Base-by-base conservation (phyloP, 2,888 invertebrate species). In the Clistopyga incitator region DNA sequence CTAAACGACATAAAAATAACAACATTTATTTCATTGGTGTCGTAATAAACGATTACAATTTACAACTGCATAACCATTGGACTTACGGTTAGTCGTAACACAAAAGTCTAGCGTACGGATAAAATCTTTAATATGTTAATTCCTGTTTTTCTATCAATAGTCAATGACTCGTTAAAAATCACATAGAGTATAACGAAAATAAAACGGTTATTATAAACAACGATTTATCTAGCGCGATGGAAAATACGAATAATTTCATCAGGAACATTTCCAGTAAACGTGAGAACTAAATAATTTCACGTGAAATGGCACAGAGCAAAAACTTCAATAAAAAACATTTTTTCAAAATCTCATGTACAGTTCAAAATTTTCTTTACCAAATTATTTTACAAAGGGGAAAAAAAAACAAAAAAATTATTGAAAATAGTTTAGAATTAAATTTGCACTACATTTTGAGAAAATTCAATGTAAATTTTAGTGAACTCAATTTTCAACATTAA, bases 21-120 rank as follows among this genome's bases (percentile, higher is more conserved):
- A 68, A 68, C 52, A 18, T 76, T 80, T 74, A 81, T 78, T 84
- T 81, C 65, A 67, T 56, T 67, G 64, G 65, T 38, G 65, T 18
- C 45, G 47, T 71, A 20, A 13, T 52, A 54, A 77, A 77, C 34
- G 50, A 64, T 70, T 78, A 71, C 67, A 71, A 74, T 52, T 74
- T 74, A 64, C 38, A 64, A 65, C 34, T 78, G 54, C 11, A 70
- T 74, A 61, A 59, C 45, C 52, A 68, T 64, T 42, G 20, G 38
- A 52, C 64, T 78, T 38, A 50, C 34, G 52, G 52, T 54, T 47
- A 68, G 61, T 8, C 34, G 70, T 50, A 64, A 50, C 38, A 42
- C 78, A 38, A 64, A 23, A 47, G 64, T 8, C 45, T 18, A 47
- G 25, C 50, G 50, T 11, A 64, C 38, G 20, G 18, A 64, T 64